Conservation (phyloP, 2,113 vertebrate genomes). For the Xenotilapia longispinis region DNA sequence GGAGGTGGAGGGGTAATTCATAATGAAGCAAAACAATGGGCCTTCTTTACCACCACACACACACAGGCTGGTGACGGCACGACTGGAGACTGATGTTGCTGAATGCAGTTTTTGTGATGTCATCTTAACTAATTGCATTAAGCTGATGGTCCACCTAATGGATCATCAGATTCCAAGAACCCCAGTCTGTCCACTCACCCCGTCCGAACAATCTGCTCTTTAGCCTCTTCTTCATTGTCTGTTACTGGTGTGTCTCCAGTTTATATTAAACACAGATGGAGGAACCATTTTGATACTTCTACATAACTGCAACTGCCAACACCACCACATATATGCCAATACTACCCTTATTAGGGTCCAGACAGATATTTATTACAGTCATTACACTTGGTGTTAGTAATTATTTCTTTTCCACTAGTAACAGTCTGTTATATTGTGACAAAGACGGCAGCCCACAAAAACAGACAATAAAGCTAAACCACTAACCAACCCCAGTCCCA, state of each 20-base stretch:
- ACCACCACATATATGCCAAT: not conserved
- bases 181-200: not conserved
- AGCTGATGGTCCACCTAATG: conserved; percentile 34
- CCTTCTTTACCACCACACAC: not conserved
- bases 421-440: not conserved
- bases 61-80: conserved; percentile 12
- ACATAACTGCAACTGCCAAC: not conserved
- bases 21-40: conserved; percentile 18
- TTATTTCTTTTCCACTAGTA: not conserved
- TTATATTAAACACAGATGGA: not conserved
- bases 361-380: not conserved
- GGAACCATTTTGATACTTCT: not conserved
- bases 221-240: not conserved
- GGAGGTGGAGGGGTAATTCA: conserved; percentile 16
- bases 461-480: not conserved
- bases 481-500: not conserved
- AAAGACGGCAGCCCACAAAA: not conserved
- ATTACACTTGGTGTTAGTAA: not conserved
- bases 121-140: conserved; percentile 35
- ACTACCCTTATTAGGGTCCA: not conserved
- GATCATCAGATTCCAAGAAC: conserved; percentile 31
- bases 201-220: conserved; percentile 9
- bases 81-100: not conserved
- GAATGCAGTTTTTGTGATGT: conserved; percentile 25
- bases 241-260: not conserved